Evolutionary conservation across 2,888 invertebrate species (phyloP).

Genomic region (Zhuqinia jingwanae): DNA sequence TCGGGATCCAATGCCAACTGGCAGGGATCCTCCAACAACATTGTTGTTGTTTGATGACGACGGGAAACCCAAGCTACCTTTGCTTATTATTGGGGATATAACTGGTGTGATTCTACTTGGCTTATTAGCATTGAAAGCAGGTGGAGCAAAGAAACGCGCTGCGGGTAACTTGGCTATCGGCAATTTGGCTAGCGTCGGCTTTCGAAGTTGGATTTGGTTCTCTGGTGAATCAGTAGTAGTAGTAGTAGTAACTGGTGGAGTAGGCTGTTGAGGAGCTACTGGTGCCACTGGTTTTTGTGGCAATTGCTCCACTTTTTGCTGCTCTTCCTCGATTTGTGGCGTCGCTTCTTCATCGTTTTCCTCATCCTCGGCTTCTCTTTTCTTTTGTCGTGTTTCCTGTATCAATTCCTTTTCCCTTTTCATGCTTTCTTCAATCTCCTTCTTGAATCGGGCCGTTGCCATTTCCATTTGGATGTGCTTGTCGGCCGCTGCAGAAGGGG

Average conservation of each 20-base stretch:
- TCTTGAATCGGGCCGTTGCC: constrained; percentile 77
- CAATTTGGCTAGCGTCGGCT: constrained; percentile 56
- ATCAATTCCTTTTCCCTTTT: constrained; percentile 77
- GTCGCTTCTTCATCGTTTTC: neutral
- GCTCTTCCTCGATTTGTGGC: constrained; percentile 13
- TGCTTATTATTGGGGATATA: constrained; percentile 52
- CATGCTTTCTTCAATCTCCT: constrained; percentile 78
- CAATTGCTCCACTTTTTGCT: neutral
- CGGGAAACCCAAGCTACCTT: neutral
- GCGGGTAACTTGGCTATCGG: constrained; percentile 54
- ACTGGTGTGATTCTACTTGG: constrained; percentile 58
- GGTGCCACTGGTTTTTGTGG: neutral
- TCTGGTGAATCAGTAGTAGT: neutral
- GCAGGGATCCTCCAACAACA: constrained; percentile 62
- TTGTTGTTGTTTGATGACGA: neutral
- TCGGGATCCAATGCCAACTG: constrained; percentile 58
- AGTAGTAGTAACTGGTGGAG: neutral
- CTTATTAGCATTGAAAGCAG: constrained; percentile 60
- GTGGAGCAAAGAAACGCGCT: constrained; percentile 59
- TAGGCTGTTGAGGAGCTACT: neutral
- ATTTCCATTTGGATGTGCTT: constrained; percentile 76
- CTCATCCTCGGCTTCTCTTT: neutral
- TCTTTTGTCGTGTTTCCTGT: constrained; percentile 68
- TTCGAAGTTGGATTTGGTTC: constrained; percentile 46
- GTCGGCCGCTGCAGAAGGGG: neutral